A percentile compares a stretch with the other conserved stretches of the same genome.
These are phyloP conservation scores for Oscheius sp. DNA, from an alignment of 2,888 invertebrate species.

Conservation along the genomic window DNA sequence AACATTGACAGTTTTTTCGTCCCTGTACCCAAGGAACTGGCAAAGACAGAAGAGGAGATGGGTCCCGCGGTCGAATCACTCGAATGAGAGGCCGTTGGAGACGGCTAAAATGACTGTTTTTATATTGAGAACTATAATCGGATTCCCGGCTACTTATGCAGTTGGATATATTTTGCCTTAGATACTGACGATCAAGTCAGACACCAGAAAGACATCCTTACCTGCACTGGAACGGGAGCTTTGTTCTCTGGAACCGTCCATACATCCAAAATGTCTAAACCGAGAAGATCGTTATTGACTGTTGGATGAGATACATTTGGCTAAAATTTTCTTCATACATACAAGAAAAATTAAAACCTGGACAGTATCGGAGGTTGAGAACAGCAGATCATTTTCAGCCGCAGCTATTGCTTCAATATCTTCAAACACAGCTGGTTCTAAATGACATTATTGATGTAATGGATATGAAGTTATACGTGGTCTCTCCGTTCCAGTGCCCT, in stretches of 20 bases:
- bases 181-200: background rate
- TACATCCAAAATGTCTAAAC: conserved; percentile 18
- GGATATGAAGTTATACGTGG: conserved; percentile 76
- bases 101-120: conserved; percentile 17
- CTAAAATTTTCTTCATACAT: conserved; percentile 4
- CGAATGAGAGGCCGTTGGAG: conserved; percentile 31
- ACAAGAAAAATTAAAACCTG: no score
- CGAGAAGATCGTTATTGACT: conserved; percentile 18
- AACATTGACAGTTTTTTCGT: conserved; percentile 46
- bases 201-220: background rate
- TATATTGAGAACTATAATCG: background rate
- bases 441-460: background rate
- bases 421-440: conserved; percentile 26
- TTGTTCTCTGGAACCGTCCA: conserved; percentile 22
- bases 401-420: conserved; percentile 26
- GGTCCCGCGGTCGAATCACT: conserved; percentile 29
- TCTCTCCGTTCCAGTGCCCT: conserved; percentile 90
- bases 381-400: conserved; percentile 3
- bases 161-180: no score
- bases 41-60: conserved; percentile 16
- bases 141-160: background rate
- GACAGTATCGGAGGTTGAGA: background rate
- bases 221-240: conserved; percentile 7
- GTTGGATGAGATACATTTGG: conserved; percentile 22
- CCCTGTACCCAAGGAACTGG: conserved; percentile 22